Evolutionary conservation across 2,113 vertebrate species (phyloP), one percentile per base, ranked within the genome.

Genomic region (Podilymbus podiceps): DNA sequence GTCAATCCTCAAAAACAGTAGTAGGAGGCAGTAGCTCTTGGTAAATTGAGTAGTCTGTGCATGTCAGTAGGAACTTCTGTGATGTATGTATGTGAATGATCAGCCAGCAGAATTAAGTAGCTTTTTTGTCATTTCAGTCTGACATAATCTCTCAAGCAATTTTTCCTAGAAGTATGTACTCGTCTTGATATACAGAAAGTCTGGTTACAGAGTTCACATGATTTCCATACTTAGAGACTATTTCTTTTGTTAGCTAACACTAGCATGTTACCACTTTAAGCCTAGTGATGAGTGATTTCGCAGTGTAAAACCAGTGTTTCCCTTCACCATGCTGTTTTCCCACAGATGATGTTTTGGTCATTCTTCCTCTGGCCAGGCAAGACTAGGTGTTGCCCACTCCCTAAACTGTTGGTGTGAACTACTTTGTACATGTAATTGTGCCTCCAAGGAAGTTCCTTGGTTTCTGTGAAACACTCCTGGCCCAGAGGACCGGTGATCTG

Each of bases 121-220:
- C 97, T 97, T 98, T 98, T 98, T 98, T 98, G 98, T 98, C 98
- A 98, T 98, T 98, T 98, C 97, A 97, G 97, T 98, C 98, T 94
- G 89, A 90, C 9, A 31, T 97, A 98, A 98, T 98, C 98, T 98
- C 98, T 98, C 97, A 98, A 98, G 97, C 96, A 98, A 97, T 97
- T 98, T 98, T 98, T 96, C 98, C 97, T 97, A 98, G 73, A 87
- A 89, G 35, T 56, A 76, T 58, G 30, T 87, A 60, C 83, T 90
- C 94, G 82, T 90, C 92, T 88, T 88, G 67, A 92, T 90, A 90
- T 78, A 64, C 60, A 92, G 62, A 86, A 94, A 30, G 33, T 55
- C 85, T 87, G 60, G 86, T 46, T 66, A 62, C 35, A 72, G 50
- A 89, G 81, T 84, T 92, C 88, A 94, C 60, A 60, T 47, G 69